Evolutionary conservation across 1,140 invertebrate genomes (phyloP).

Genomic region (Drosophila nigromelanica): DNA sequence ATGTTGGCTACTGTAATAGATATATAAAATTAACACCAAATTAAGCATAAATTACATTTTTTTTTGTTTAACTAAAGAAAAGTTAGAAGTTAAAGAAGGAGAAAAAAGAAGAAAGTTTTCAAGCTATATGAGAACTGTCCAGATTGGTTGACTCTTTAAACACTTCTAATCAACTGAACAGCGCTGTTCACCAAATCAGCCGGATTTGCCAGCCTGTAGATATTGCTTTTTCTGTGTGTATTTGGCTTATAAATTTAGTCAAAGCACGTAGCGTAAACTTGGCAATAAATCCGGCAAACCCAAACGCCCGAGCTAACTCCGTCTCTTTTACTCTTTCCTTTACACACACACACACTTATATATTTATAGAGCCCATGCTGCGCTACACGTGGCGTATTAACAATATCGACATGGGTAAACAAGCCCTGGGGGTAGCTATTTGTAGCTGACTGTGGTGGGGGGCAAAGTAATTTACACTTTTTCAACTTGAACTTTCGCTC

Average conservation of each 20-base stretch:
- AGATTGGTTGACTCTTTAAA: not conserved
- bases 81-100: not conserved
- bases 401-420: conserved; percentile 80
- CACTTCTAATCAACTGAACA: conserved; percentile 32
- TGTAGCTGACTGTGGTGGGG: conserved; percentile 15
- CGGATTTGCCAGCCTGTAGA: conserved; percentile 35
- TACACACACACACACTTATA: conserved; percentile 13
- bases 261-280: conserved; percentile 77
- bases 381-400: conserved; percentile 77
- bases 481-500: conserved; percentile 49
- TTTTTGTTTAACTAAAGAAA: not conserved
- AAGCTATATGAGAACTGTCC: not conserved
- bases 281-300: conserved; percentile 75
- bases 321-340: conserved; percentile 4
- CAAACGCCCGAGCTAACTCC: conserved; percentile 45
- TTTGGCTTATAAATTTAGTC: conserved; percentile 75
- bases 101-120: not conserved
- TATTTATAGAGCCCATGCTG: conserved; percentile 41
- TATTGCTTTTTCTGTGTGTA: conserved; percentile 53
- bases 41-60: too few species aligned
- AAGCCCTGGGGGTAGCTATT: conserved; percentile 57
- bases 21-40: too few species aligned
- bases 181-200: conserved; percentile 3
- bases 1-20: not conserved
- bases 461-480: conserved; percentile 78